A percentile compares a stretch with the other conserved stretches of the same genome.
Conservation (phyloP, 2,888 invertebrate genomes). For the Phengaris arion region DNA sequence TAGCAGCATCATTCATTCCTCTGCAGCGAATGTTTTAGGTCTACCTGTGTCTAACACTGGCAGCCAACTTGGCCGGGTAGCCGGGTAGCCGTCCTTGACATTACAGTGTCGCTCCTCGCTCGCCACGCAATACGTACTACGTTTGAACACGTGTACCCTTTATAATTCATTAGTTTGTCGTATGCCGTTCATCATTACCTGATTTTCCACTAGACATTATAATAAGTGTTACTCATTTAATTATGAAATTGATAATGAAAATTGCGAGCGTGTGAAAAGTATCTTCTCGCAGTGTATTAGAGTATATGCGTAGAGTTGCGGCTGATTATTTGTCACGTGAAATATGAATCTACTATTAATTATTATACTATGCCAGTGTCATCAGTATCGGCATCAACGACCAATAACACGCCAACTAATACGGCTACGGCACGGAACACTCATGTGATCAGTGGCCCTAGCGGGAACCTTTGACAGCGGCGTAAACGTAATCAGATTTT, state of each 20-base stretch:
- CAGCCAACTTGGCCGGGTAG: constrained; percentile 9
- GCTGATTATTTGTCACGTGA: background rate
- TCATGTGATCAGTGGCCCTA: no score
- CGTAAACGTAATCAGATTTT: no score
- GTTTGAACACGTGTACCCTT: background rate
- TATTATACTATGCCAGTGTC: background rate
- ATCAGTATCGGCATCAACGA: background rate
- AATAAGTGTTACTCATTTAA: background rate
- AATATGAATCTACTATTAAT: background rate
- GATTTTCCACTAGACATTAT: constrained; percentile 1
- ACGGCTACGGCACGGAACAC: background rate
- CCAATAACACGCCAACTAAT: background rate
- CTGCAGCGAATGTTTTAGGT: no score
- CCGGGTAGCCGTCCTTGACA: constrained; percentile 7
- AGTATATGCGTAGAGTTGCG: no score
- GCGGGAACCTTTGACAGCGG: no score
- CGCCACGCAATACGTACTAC: constrained; percentile 2
- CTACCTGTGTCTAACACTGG: background rate
- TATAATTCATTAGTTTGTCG: background rate
- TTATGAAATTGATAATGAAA: background rate
- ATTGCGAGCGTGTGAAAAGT: background rate
- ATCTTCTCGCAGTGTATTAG: background rate
- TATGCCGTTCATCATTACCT: background rate
- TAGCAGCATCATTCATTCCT: no score
- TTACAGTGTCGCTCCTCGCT: background rate